Evolutionary conservation across 2,797 vertebrate genomes (phyloP), one percentile per base, ranked within the genome.

Genomic region (Carcharodon carcharias): DNA sequence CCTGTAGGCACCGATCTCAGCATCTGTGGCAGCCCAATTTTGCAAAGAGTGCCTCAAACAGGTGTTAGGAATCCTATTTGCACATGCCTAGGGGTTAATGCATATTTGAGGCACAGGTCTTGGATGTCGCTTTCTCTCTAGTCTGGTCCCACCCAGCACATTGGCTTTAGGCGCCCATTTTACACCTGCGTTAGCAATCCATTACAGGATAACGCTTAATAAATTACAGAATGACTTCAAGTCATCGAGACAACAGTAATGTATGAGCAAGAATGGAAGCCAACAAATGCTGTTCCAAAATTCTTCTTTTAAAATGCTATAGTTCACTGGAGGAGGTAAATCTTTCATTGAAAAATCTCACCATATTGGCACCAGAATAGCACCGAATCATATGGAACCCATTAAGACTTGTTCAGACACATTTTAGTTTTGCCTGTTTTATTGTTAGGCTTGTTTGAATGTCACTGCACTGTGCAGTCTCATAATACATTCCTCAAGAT

Each of bases 361-460:
- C 61, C 40, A 67, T 1, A 14, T 40, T 93, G n/a, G 21, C 91
- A 93, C 21, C 35, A 93, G 63, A 93, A 93, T 93, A 67, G 23
- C 23, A 93, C 6, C 12, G 21, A 45, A 67, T 11, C 91, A 93
- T 28, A 67, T 93, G 91, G 40, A 67, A n/a, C 9, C 18, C 21
- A 67, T 67, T 93, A 45, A 93, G 67, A 93, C 63, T 67, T 2
- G 1, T 45, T 45, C 65, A 26, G 63, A 93, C 91, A 93, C 18
- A 93, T 93, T 93, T 93, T 93, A 65, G 65, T 93, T 93, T n/a
- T 93, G 61, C 91, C 28, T 40, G 18, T 45, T 93, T 67, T 93
- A 93, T 65, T 67, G 91, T 67, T 93, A 67, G 21, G 7, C 63
- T 67, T 93, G 91, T 45, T 67, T 67, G 21, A 93, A 93, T 26